phyloP scores from a whole-genome alignment of 2,113 vertebrate genomes.

The Synchiropus splendidus region DNA sequence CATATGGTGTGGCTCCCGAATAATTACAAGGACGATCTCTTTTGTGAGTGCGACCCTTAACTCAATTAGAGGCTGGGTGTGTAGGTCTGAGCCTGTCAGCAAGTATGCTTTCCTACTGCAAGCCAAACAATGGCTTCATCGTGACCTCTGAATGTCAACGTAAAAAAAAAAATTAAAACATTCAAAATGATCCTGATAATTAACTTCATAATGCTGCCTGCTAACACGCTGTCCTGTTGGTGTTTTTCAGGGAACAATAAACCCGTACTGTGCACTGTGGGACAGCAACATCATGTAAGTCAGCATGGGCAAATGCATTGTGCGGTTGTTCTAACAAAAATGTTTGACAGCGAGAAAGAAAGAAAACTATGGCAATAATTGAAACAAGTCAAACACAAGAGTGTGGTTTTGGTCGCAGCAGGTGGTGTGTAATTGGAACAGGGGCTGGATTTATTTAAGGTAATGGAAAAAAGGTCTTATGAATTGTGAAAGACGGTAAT shows the following conservation, averaged over 20 bases:
- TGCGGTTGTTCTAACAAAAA: too few relatives aligned
- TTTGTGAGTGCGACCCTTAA: conserved; percentile 39
- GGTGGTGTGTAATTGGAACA: too few relatives aligned
- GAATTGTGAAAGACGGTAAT: background rate
- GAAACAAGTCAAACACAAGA: too few relatives aligned
- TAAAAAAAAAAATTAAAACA: too few relatives aligned
- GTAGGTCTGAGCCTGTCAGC: conserved; percentile 19
- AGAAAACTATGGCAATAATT: too few relatives aligned
- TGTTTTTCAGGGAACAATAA: conserved; percentile 82
- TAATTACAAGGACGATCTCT: conserved; percentile 51
- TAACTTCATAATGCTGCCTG: too few relatives aligned
- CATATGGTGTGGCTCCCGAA: conserved; percentile 25
- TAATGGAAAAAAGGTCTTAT: background rate
- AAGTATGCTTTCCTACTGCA: background rate
- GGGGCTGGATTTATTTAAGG: background rate
- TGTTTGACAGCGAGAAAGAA: too few relatives aligned
- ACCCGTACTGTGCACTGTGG: conserved; percentile 95
- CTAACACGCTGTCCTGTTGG: conserved; percentile 3
- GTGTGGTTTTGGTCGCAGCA: too few relatives aligned
- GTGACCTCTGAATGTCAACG: too few relatives aligned
- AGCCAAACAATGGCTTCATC: too few relatives aligned
- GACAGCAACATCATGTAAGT: conserved; percentile 93
- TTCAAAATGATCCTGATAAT: too few relatives aligned
- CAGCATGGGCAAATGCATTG: conserved; percentile 5
- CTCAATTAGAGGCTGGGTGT: conserved; percentile 1